These are phyloP conservation scores for Danio tinwini DNA, from an alignment of 2,797 vertebrate species.

Conservation along the genomic window DNA sequence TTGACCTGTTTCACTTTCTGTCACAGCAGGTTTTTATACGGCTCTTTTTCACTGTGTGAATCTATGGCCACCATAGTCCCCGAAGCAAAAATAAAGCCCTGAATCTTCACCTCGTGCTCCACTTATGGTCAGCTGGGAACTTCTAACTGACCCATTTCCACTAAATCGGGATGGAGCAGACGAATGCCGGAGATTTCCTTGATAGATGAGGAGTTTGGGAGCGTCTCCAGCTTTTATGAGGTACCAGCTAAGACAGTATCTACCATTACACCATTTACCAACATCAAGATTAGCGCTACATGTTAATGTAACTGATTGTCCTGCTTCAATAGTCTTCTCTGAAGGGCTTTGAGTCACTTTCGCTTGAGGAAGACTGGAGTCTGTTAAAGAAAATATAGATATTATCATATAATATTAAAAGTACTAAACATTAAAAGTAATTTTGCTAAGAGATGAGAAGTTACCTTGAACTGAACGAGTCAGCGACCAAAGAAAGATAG, in stretches of 20 bases:
- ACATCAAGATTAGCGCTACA: constrained; percentile 22
- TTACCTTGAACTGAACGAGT: constrained; percentile 9
- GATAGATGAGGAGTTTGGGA: constrained; percentile 31
- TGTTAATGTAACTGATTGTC: not conserved
- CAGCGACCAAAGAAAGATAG: not conserved
- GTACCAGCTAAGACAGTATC: constrained; percentile 48
- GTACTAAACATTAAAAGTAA: not conserved
- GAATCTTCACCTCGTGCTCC: constrained; percentile 21
- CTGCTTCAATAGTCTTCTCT: not conserved
- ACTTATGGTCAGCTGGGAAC: constrained; percentile 35
- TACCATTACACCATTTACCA: constrained; percentile 26
- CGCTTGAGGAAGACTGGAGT: not conserved
- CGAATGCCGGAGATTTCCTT: not conserved
- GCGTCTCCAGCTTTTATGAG: constrained; percentile 47
- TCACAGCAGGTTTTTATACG: constrained; percentile 22
- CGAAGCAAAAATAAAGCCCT: constrained; percentile 26
- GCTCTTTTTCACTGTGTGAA: constrained; percentile 15
- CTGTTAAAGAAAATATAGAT: not conserved
- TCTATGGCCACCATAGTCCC: not conserved
- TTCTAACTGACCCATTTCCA: constrained; percentile 5
- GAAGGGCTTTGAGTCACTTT: not conserved
- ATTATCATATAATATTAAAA: not conserved
- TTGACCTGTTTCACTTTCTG: constrained; percentile 6
- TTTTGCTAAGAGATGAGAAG: not conserved
- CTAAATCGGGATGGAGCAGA: constrained; percentile 31